Evolutionary conservation across 1,140 invertebrate species (phyloP), one percentile per base, ranked within the genome.

Genomic region (Cotesia chilonis): DNA sequence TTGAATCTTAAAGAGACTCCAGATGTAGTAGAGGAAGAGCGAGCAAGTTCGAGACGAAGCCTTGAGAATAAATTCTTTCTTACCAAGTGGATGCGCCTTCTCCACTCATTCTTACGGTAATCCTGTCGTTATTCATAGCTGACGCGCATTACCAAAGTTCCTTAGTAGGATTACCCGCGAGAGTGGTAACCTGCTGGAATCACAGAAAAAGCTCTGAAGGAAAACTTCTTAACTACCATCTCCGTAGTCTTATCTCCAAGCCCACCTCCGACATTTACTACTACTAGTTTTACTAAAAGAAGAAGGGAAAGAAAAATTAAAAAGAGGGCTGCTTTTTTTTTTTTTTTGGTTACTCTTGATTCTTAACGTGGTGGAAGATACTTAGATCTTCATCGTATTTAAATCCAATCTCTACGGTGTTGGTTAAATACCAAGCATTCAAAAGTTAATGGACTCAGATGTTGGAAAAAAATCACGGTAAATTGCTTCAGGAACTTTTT

Each of bases 121-220:
- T 76, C 66, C 73, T 71, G 74, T 65, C 74, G 76, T 77, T 77
- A 76, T 72, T 77, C 74, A 74, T 76, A 75, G 78, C 76, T 41
- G 20, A 61, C 37, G 63, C 73, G 63, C 74, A 75, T 75, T 74
- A 68, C 73, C 70, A 72, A 79, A 79, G 74, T 76, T 75, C 71
- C 75, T 75, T 72, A 79, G 76, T 74, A 72, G 74, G 76, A 79
- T 79, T 77, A 77, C 72, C 71, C 74, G 75, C 51, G 64, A 74
- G 76, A 77, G 75, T 76, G 74, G 77, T 77, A 77, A 77, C 74
- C 72, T 74, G 70, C 66, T 71, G 59, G 73, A 78, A 75, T 76
- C 75, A 68, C 68, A 64, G 70, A 74, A 77, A 79, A 77, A 79
- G 68, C 72, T 75, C 64, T 59, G 52, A 72, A 68, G 69, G 68